These are phyloP conservation scores for Oscheius sp. DNA, from an alignment of 2,888 invertebrate species.

Conservation along the genomic window DNA sequence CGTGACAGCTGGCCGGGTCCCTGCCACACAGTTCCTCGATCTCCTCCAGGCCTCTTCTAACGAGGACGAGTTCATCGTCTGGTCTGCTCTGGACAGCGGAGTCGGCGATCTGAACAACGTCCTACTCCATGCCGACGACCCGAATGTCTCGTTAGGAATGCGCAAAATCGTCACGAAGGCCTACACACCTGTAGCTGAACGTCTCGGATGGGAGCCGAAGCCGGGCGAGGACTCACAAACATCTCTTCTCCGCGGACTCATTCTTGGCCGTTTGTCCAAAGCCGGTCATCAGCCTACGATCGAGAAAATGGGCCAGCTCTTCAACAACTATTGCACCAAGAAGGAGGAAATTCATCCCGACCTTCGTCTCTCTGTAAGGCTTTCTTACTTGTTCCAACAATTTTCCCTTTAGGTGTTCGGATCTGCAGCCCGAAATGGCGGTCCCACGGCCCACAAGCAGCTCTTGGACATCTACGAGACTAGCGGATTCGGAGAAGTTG, in stretches of 20 bases:
- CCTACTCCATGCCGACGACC: constrained; percentile 44
- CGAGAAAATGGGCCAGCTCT: constrained; percentile 53
- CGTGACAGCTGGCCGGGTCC: constrained; percentile 84
- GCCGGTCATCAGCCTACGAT: constrained; percentile 65
- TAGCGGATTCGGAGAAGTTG: constrained; percentile 63
- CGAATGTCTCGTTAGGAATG: constrained; percentile 44
- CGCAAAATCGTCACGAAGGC: constrained; percentile 60
- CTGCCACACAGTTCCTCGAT: constrained; percentile 84
- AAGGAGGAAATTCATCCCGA: constrained; percentile 62
- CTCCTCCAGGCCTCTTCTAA: constrained; percentile 85
- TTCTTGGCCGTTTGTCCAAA: constrained; percentile 61
- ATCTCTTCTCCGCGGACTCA: constrained; percentile 54
- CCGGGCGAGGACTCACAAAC: constrained; percentile 59
- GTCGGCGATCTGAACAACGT: constrained; percentile 48
- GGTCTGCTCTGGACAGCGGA: constrained; percentile 78
- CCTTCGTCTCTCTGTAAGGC: constrained; percentile 48
- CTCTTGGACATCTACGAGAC: constrained; percentile 62
- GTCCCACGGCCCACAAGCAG: constrained; percentile 50
- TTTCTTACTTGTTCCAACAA: neutral
- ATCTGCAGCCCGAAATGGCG: constrained; percentile 56
- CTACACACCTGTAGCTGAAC: constrained; percentile 58
- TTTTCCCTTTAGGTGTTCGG: constrained; percentile 49
- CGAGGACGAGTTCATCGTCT: constrained; percentile 92
- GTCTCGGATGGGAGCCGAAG: constrained; percentile 64
- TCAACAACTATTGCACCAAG: constrained; percentile 58